phyloP scores from a whole-genome alignment of 2,888 invertebrate genomes.

The Lithophane semibrunnea region DNA sequence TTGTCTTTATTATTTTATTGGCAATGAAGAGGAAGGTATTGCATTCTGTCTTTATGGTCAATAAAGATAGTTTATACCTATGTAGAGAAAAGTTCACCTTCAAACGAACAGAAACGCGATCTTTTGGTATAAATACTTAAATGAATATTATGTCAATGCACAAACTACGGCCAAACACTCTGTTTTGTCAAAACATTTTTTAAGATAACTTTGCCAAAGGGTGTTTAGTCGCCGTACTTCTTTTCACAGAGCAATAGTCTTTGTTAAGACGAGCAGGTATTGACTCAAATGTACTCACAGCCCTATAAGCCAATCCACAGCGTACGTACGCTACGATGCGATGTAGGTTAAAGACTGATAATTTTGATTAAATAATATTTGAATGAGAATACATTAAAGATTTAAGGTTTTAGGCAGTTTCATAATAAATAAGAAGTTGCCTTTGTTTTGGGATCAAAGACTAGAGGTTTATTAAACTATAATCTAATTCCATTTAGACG shows the following conservation, averaged over 20 bases:
- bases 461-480: not conserved
- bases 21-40: not conserved
- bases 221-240: not conserved
- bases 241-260: not conserved
- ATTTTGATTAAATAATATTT: not conserved
- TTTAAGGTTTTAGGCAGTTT: not conserved
- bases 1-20: not conserved
- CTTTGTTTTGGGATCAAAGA: slow-evolving; percentile 1
- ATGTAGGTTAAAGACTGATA: not conserved
- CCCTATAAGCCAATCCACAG: not conserved
- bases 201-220: not conserved
- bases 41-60: not conserved
- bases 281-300: not conserved
- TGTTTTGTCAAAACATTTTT: not conserved
- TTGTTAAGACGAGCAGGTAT: not conserved
- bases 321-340: not conserved
- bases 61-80: not conserved
- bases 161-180: not conserved
- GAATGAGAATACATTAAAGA: not conserved
- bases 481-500: slow-evolving; percentile 7
- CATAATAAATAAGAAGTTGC: not conserved
- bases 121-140: not conserved
- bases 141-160: not conserved
- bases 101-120: not conserved
- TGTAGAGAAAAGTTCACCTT: not conserved